phyloP scores from a whole-genome alignment of 2,113 vertebrate genomes.

The Neolamprologus sp. region DNA sequence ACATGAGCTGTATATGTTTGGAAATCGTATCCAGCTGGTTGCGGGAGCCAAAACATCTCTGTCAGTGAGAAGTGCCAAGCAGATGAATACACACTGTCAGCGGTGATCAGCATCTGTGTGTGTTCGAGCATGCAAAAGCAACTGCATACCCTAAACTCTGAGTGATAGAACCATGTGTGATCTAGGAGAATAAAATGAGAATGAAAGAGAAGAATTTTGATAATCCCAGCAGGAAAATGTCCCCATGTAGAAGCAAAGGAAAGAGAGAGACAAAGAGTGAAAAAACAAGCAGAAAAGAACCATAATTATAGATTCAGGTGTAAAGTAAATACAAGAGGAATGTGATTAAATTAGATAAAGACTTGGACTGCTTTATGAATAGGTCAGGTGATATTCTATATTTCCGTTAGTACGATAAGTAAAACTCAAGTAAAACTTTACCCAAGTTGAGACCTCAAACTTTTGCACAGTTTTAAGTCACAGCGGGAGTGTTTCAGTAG shows the following conservation, averaged over 20 bases:
- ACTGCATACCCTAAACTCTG: not conserved
- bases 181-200: not conserved
- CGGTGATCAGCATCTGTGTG: not conserved
- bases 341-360: not conserved
- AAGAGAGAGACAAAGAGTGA: not conserved
- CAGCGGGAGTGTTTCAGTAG: not conserved
- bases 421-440: not conserved
- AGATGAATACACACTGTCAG: not conserved
- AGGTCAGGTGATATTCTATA: not conserved
- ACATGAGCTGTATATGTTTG: not conserved
- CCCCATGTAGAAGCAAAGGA: not conserved
- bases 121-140: not conserved
- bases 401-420: not conserved
- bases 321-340: not conserved
- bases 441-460: not conserved
- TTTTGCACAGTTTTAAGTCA: not conserved
- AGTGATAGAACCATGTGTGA: not conserved
- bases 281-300: not conserved
- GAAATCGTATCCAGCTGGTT: not conserved
- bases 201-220: not conserved
- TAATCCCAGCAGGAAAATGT: not conserved
- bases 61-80: not conserved
- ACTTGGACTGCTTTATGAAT: not conserved
- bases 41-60: not conserved
- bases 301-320: not conserved